Base-by-base conservation (phyloP, 2,888 invertebrate species). In the Cheilosia grossa region DNA sequence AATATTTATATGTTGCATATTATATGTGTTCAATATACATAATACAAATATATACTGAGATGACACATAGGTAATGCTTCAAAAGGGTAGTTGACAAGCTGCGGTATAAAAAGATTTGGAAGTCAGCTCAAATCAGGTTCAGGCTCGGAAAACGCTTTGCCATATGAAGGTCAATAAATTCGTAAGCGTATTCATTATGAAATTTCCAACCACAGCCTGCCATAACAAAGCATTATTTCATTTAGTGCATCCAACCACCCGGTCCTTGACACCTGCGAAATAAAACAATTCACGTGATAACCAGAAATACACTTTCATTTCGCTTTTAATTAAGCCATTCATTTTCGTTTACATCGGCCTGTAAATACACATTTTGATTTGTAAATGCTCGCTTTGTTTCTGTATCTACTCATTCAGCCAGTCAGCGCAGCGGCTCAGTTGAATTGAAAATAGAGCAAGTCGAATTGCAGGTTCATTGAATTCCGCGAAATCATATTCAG, bases 381-480 rank as follows among this genome's bases (percentile, higher is more conserved):
- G 37, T 37, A 4, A 37, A 37, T 37, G 37, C 37, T 10, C 37
- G 37, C 37, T 13, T 37, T 37, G 13, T 58, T 30, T 47, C 58
- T 58, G 2, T 37, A 24, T 6, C 15, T n/a, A 37, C n/a, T n/a
- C 49, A 24, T 44, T 21, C 33, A 24, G 17, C 17, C 17, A 44
- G 17, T 5, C 6, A 47, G 17, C 17, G 44, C 44, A 44, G 49
- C 19, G 10, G 5, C 6, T 6, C 27, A 4, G 13, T 24, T 24
- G 6, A 5, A 10, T 47, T 47, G 17, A 13, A 51, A 15, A 24
- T 51, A 4, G 15, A 24, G 51, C 51, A 51, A n/a, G 24, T 27
- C 51, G 21, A 5, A 47, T 9, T 19, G 19, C 37, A 70, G 49
- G 70, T 70, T 70, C 70, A 70, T 49, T 59, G 70, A 70, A 59